phyloP scores from a whole-genome alignment of 2,888 invertebrate genomes.

The Lissocephala sabroskyi region DNA sequence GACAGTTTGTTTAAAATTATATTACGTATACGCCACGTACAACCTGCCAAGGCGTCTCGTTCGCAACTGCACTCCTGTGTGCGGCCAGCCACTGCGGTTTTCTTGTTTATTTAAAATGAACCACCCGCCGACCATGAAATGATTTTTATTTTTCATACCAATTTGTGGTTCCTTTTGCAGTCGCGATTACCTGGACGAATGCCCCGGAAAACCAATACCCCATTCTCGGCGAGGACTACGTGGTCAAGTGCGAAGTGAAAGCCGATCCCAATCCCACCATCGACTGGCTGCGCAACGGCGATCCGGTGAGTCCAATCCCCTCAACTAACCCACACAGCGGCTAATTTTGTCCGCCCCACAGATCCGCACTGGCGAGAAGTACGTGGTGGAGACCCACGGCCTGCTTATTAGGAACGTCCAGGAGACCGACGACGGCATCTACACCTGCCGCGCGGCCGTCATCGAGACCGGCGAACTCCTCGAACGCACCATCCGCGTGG shows the following conservation, averaged over 20 bases:
- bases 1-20: constrained; percentile 45
- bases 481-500: constrained; percentile 84
- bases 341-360: constrained; percentile 36
- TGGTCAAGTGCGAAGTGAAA: constrained; percentile 86
- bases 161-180: constrained; percentile 72
- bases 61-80: too few relatives aligned
- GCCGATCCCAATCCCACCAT: constrained; percentile 90
- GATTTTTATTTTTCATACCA: constrained; percentile 1
- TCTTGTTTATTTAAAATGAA: too few relatives aligned
- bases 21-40: constrained; percentile 34
- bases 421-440: constrained; percentile 88
- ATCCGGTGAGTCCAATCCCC: constrained; percentile 73
- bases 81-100: too few relatives aligned
- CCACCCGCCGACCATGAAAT: background rate
- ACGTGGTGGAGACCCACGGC: constrained; percentile 83
- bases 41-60: background rate
- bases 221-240: constrained; percentile 82
- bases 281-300: constrained; percentile 87
- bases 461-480: constrained; percentile 85
- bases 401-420: constrained; percentile 83
- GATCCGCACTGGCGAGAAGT: constrained; percentile 81
- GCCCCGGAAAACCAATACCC: constrained; percentile 89
- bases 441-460: constrained; percentile 90
- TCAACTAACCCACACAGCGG: background rate
- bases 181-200: constrained; percentile 89